Base-by-base conservation (phyloP, 2,888 invertebrate genomes). In the Erebia palarica region DNA sequence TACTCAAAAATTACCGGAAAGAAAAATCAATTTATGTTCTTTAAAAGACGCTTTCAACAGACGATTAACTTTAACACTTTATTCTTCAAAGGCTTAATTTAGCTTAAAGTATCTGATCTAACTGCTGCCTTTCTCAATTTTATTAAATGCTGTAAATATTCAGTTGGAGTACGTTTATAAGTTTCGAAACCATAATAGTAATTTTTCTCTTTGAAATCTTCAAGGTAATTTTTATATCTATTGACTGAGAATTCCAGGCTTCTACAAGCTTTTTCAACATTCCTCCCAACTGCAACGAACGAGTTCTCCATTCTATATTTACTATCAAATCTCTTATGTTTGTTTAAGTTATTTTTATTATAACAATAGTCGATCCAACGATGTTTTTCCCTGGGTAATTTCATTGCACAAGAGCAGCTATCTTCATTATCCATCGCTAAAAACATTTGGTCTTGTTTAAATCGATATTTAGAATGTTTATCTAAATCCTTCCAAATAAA, bases 91-190 rank as follows among this genome's bases (percentile, higher is more conserved):
- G 7, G 11, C 18, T 18, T 55, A 3, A 14, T 49, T 60, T 14
- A 70, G 59, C 58, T 60, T 51, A 70, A 21, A 53, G 21, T 44
- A 13, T 94, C 87, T 80, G 91, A 67, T 67, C 73, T 92, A 0
- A 95, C 90, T 18, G 94, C 90, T 77, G 95, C 92, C 78, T 90
- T 89, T 76, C 95, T 86, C 83, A 95, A 85, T 69, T 91, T 87
- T 13, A 95, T 94, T 74, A 95, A 87, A 82, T 95, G 94, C 76
- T 92, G 93, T 71, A 95, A 82, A 85, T 94, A 95, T 73, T 94
- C 93, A 69, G 94, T 95, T 1, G 95, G 95, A 10, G 85, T 86
- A 21, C 85, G 80, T n/a, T 69, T 73, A 9, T 67, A n/a, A 51
- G 53, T 36, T 65, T 70, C 66, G 11, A 68, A 69, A 18, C 74